Evolutionary conservation across 1,140 invertebrate genomes (phyloP).

Genomic region (Drosophila pachea): DNA sequence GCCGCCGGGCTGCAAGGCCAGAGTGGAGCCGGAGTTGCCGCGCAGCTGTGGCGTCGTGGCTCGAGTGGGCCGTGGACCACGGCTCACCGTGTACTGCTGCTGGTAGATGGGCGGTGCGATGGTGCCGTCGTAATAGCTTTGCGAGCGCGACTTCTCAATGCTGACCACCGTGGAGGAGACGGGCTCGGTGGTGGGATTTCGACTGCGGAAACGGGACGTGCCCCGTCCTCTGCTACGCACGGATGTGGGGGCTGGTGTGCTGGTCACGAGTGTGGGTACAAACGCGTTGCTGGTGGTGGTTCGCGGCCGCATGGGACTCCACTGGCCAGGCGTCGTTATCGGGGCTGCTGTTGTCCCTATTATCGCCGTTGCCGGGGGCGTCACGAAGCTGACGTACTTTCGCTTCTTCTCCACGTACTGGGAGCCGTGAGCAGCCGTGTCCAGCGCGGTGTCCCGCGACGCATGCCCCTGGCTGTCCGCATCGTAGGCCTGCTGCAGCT

Average conservation of each 20-base stretch:
- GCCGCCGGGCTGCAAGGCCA: conserved; percentile 38
- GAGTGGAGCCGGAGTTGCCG: neutral
- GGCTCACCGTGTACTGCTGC: conserved; percentile 35
- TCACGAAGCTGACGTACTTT: conserved; percentile 29
- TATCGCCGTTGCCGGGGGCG: conserved; percentile 24
- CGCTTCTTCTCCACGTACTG: conserved; percentile 54
- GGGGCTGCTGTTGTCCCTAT: conserved; percentile 18
- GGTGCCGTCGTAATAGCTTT: conserved; percentile 75
- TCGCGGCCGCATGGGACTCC: conserved; percentile 68
- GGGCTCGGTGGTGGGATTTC: conserved; percentile 18
- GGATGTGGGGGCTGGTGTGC: conserved; percentile 26
- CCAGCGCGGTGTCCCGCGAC: conserved; percentile 27
- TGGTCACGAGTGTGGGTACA: conserved; percentile 56
- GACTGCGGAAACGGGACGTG: conserved; percentile 46
- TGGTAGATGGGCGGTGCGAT: conserved; percentile 49
- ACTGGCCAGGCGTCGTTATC: conserved; percentile 36
- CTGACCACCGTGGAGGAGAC: conserved; percentile 40
- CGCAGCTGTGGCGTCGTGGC: conserved; percentile 5
- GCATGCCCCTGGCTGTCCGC: conserved; percentile 39
- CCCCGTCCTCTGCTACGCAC: conserved; percentile 19
- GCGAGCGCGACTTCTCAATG: conserved; percentile 68
- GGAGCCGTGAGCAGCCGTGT: conserved; percentile 57
- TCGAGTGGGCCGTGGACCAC: conserved; percentile 43
- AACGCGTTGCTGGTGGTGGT: conserved; percentile 33
- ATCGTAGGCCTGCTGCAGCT: conserved; percentile 69